These are phyloP conservation scores for Thereva unica DNA, from an alignment of 2,888 invertebrate genomes.

Conservation along the genomic window DNA sequence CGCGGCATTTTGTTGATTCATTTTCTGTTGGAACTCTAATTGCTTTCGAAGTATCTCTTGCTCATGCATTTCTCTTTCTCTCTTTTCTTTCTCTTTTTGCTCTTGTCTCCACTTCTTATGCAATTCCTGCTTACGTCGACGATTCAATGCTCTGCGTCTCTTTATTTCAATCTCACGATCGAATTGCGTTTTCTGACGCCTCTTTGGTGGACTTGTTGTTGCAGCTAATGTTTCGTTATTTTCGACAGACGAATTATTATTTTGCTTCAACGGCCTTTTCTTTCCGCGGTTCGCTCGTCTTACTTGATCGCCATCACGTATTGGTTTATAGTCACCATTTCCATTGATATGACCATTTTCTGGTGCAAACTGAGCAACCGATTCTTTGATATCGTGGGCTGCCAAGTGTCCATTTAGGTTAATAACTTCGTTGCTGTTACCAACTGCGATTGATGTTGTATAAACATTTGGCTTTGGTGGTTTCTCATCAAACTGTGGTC, in stretches of 20 bases:
- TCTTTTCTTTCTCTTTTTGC: conserved; percentile 20
- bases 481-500: neutral
- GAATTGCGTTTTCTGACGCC: conserved; percentile 18
- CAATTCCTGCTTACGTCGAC: conserved; percentile 11
- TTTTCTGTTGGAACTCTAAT: conserved; percentile 10
- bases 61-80: conserved; percentile 18
- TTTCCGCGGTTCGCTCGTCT: conserved; percentile 8
- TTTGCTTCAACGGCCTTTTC: conserved; percentile 2
- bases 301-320: conserved; percentile 1
- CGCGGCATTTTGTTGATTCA: conserved; percentile 2
- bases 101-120: conserved; percentile 21
- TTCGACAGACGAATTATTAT: neutral
- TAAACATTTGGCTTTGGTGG: conserved; percentile 5
- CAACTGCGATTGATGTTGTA: neutral
- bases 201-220: conserved; percentile 6
- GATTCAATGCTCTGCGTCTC: conserved; percentile 13
- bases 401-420: conserved; percentile 4
- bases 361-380: conserved; percentile 21
- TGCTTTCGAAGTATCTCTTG: conserved; percentile 17
- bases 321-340: conserved; percentile 6
- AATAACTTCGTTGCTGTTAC: neutral
- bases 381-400: conserved; percentile 13
- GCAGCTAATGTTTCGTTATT: conserved; percentile 14
- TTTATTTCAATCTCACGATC: conserved; percentile 29
- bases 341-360: neutral